A percentile compares a stretch with the other conserved stretches of the same genome.
phyloP scores from a whole-genome alignment of 1,140 invertebrate genomes.

The Adoxophyes honmai region DNA sequence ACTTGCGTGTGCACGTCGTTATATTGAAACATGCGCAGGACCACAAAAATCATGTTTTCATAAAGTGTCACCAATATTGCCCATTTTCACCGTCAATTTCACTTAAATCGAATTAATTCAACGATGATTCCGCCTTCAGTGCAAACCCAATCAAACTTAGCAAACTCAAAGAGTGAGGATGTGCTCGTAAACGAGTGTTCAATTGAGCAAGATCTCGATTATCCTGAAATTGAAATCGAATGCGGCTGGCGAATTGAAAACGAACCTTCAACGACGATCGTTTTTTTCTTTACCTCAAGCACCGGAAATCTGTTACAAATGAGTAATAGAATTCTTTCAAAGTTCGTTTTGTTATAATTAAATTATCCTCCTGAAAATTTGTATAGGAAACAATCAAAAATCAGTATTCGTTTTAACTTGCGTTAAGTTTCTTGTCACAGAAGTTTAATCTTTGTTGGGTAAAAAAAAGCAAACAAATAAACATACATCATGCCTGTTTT shows the following conservation, averaged over 20 bases:
- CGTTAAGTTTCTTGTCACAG: no score
- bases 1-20: no score
- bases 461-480: no score
- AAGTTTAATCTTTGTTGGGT: no score
- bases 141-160: conserved; percentile 70
- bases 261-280: conserved; percentile 43
- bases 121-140: conserved; percentile 54
- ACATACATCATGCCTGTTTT: no score
- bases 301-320: conserved; percentile 13
- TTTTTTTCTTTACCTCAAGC: conserved; percentile 21
- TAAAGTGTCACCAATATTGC: no score
- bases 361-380: neutral
- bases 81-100: no score
- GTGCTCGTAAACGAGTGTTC: conserved; percentile 71
- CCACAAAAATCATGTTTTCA: no score
- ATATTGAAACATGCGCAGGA: no score
- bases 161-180: conserved; percentile 66
- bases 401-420: no score
- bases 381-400: no score
- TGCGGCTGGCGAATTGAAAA: conserved; percentile 60
- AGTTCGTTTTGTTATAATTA: conserved; percentile 6
- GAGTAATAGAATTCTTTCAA: conserved; percentile 8
- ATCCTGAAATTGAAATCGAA: conserved; percentile 72
- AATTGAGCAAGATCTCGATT: conserved; percentile 75
- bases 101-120: conserved; percentile 32